Percentiles rank a stretch among this genome's conserved stretches.
phyloP scores from a whole-genome alignment of 2,113 vertebrate species.

The Zosterops lateralis region DNA sequence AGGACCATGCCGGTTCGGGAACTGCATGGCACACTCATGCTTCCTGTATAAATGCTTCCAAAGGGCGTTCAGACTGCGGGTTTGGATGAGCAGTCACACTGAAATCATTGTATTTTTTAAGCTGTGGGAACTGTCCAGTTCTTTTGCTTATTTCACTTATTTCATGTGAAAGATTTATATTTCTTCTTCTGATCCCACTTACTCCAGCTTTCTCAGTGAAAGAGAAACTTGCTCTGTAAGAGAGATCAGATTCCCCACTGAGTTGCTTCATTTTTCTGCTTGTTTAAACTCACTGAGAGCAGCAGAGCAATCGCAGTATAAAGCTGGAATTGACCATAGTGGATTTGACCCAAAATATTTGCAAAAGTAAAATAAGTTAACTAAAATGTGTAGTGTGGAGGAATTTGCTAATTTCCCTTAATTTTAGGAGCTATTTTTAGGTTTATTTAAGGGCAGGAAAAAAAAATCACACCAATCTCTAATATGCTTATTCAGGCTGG shows the following conservation, averaged over 20 bases:
- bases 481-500: not conserved
- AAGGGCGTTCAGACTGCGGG: not conserved
- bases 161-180: not conserved
- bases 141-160: not conserved
- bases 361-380: not conserved
- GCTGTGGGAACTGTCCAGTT: not conserved
- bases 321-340: not conserved
- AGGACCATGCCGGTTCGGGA: not conserved
- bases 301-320: not conserved
- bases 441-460: not conserved
- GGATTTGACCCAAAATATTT: not conserved
- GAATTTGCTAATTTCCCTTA: not conserved
- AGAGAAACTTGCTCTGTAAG: conserved; percentile 31
- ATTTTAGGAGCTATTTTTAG: conserved; percentile 24
- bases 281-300: not conserved
- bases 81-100: not conserved
- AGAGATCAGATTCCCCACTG: not conserved
- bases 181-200: not conserved
- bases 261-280: conserved; percentile 19
- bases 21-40: fast-evolving
- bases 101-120: not conserved
- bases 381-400: not conserved
- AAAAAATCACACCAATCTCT: not conserved
- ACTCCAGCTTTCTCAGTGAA: not conserved
- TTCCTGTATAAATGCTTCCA: not conserved